Evolutionary conservation across 2,797 vertebrate species (phyloP).

Genomic region (Thalassophryne amazonica): DNA sequence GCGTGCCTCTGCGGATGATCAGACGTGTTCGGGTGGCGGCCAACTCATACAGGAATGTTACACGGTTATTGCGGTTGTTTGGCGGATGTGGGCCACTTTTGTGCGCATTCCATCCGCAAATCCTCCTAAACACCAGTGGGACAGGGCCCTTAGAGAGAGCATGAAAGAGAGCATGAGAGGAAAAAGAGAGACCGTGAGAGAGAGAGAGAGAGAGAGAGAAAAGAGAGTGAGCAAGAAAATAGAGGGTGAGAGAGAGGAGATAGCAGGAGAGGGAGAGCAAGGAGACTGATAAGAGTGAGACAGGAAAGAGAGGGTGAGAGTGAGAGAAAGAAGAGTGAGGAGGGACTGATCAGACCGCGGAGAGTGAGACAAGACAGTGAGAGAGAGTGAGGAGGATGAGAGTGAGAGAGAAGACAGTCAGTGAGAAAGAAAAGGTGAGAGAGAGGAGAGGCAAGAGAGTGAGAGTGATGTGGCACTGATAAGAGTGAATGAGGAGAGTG

Average conservation of each 20-base stretch:
- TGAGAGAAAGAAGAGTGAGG: slow-evolving; percentile 5
- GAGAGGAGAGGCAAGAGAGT: not conserved
- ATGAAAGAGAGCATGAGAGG: slow-evolving; percentile 2
- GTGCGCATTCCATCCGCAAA: too few species aligned
- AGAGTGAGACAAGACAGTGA: slow-evolving; percentile 3
- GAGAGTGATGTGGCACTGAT: too few species aligned
- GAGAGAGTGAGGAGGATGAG: not conserved
- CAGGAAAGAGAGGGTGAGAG: slow-evolving; percentile 5
- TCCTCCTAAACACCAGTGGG: slow-evolving; percentile 9
- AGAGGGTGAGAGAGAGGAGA: not conserved
- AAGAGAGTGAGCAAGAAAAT: not conserved
- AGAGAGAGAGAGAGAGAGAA: not conserved
- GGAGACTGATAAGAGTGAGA: not conserved
- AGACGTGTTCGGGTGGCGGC: too few species aligned
- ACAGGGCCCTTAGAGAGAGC: slow-evolving; percentile 10
- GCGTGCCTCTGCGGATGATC: too few species aligned
- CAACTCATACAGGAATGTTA: too few species aligned
- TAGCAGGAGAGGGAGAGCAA: too few species aligned
- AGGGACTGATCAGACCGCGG: too few species aligned
- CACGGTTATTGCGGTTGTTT: too few species aligned
- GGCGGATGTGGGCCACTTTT: too few species aligned
- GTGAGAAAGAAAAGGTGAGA: slow-evolving; percentile 4
- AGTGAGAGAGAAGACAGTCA: not conserved
- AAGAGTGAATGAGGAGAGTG: too few species aligned
- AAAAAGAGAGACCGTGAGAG: slow-evolving; percentile 7